Evolutionary conservation across 2,888 invertebrate genomes (phyloP).

Genomic region (Desoria tigrina): DNA sequence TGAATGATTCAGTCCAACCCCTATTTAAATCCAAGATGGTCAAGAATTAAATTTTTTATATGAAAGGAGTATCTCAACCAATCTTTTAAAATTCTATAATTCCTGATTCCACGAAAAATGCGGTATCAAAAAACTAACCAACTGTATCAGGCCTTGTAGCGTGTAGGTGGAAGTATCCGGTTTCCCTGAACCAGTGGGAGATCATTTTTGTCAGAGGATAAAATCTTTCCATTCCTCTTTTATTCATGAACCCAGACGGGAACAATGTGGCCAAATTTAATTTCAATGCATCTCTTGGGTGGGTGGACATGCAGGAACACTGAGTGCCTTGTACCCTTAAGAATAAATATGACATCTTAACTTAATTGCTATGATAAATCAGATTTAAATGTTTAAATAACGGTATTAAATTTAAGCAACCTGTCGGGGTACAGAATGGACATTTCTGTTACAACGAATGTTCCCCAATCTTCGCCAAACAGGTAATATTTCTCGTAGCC

Average conservation of each 20-base stretch:
- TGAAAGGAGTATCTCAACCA: too few relatives aligned
- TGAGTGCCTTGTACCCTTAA: constrained; percentile 64
- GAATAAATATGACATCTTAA: too few relatives aligned
- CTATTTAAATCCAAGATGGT: constrained; percentile 57
- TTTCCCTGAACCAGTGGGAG: constrained; percentile 58
- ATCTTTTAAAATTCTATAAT: too few relatives aligned
- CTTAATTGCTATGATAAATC: too few relatives aligned
- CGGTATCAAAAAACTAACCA: too few relatives aligned
- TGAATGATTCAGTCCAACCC: constrained; percentile 70
- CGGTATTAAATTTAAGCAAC: constrained; percentile 25
- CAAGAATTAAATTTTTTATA: background rate
- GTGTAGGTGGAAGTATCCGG: constrained; percentile 71
- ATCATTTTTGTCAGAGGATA: constrained; percentile 55
- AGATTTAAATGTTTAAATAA: too few relatives aligned
- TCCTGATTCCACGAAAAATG: too few relatives aligned
- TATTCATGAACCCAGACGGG: constrained; percentile 52
- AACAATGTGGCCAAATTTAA: constrained; percentile 52
- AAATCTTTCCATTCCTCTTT: constrained; percentile 51
- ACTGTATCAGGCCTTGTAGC: constrained; percentile 86
- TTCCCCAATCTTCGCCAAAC: constrained; percentile 63
- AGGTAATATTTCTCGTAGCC: constrained; percentile 68
- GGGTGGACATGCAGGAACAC: too few relatives aligned
- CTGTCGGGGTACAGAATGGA: constrained; percentile 56
- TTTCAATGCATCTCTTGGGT: constrained; percentile 53
- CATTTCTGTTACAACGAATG: constrained; percentile 56